These are phyloP conservation scores for Chelonus insularis DNA, from an alignment of 1,140 invertebrate genomes.

Conservation along the genomic window DNA sequence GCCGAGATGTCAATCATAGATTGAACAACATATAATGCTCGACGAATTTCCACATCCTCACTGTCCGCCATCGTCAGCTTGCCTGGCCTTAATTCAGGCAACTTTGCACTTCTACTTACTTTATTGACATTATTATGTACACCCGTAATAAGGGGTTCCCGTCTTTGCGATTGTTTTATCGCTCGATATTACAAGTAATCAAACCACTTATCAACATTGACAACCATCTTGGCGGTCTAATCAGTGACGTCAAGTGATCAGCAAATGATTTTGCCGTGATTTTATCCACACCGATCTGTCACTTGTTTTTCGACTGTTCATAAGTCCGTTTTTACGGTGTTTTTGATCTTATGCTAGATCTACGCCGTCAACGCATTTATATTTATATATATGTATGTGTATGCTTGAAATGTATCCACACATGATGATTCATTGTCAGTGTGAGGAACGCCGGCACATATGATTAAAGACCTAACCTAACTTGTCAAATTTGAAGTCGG, in stretches of 20 bases:
- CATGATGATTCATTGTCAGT: too few relatives aligned
- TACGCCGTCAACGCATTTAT: too few relatives aligned
- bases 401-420: too few relatives aligned
- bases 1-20: slow-evolving; percentile 95
- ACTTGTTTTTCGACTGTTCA: background rate
- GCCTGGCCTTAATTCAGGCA: slow-evolving; percentile 37
- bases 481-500: too few relatives aligned
- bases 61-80: slow-evolving; percentile 54
- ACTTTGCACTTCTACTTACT: slow-evolving; percentile 32
- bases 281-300: background rate
- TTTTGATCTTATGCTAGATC: too few relatives aligned
- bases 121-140: slow-evolving; percentile 36
- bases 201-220: slow-evolving; percentile 40
- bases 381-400: too few relatives aligned
- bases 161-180: slow-evolving; percentile 25
- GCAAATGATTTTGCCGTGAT: background rate
- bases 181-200: slow-evolving; percentile 22
- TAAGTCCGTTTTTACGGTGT: too few relatives aligned
- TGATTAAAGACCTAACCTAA: too few relatives aligned
- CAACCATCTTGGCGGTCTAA: slow-evolving; percentile 41
- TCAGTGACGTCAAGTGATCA: slow-evolving; percentile 36
- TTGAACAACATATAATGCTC: slow-evolving; percentile 70
- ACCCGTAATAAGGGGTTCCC: background rate
- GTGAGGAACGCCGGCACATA: too few relatives aligned
- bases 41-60: slow-evolving; percentile 62